A percentile compares a stretch with the other conserved stretches of the same genome.
Conservation (phyloP, 2,888 invertebrate species). For the Mythimna impura region DNA sequence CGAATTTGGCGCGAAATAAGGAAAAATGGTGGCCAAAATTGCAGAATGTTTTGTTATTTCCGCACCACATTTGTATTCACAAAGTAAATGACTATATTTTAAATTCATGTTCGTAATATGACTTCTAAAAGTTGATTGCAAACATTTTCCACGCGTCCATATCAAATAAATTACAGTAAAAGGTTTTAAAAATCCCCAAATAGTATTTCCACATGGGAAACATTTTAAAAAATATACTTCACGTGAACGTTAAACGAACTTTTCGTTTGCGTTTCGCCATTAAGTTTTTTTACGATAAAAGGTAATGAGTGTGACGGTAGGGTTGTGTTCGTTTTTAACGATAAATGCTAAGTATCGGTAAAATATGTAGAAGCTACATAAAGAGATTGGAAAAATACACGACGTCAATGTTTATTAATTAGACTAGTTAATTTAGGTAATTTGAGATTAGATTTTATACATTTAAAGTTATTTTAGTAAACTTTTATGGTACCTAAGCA, state of each 20-base stretch:
- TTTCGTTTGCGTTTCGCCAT: conserved; percentile 54
- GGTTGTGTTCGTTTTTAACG: conserved; percentile 40
- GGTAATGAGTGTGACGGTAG: conserved; percentile 59
- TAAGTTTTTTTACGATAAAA: conserved; percentile 64
- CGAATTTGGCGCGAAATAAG: conserved; percentile 60
- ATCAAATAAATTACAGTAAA: conserved; percentile 44
- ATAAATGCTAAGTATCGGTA: conserved; percentile 25
- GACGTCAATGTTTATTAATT: neutral
- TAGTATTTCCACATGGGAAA: conserved; percentile 47
- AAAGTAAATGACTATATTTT: conserved; percentile 25
- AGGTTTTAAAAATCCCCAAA: conserved; percentile 50
- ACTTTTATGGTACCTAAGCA: too few species aligned
- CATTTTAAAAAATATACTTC: conserved; percentile 46
- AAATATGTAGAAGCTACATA: neutral
- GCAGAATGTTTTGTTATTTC: conserved; percentile 30
- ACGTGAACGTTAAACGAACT: conserved; percentile 51
- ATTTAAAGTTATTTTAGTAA: too few species aligned
- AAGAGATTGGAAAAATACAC: neutral
- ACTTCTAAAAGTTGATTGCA: conserved; percentile 21
- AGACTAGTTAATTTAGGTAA: too few species aligned
- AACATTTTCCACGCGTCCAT: conserved; percentile 25
- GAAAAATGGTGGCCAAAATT: conserved; percentile 44
- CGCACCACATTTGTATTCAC: conserved; percentile 10
- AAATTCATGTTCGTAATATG: conserved; percentile 17
- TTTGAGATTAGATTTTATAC: too few species aligned